Evolutionary conservation across 2,113 vertebrate species (phyloP), one percentile per base, ranked within the genome.

Genomic region (Atlantisia rogersi): DNA sequence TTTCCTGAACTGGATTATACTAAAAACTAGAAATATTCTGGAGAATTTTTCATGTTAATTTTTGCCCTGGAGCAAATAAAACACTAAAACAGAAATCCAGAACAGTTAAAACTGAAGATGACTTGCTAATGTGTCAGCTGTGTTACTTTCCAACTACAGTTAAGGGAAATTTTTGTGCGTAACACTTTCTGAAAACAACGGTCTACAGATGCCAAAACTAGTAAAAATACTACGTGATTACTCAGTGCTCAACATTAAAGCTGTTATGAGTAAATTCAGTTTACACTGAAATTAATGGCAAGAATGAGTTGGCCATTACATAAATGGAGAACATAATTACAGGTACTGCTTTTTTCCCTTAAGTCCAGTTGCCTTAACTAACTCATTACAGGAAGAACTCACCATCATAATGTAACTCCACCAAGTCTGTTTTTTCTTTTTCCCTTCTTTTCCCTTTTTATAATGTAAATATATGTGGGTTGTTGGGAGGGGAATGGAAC

Each of bases 401-500:
- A 87, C 86, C 78, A 95, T 96, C 91, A 97, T 93, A 94, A 96
- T 95, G 92, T 97, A 96, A 97, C 94, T 97, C 95, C 97, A 95
- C 97, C 96, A 97, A 97, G 97, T 96, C 89, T 97, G 37, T 86
- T 90, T 96, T 94, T 94, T 80, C 12, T 77, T 95, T 83, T 52
- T 35, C n/a, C 16, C 31, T 74, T 81, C 15, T 81, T 32, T 71
- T 79, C 25, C 28, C 24, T 90, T 91, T 77, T 93, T 94, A 29
- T 70, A 79, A 59, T 59, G 67, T 80, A 91, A 84, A 86, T 94
- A 62, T 73, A 5, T 24, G 7, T 90, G 53, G 25, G 78, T 52
- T 89, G n/a, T 93, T 96, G 76, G 58, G 48, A 96, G 58, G 74
- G 59, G 31, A 65, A 9, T 37, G n/a, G 70, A 91, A 56, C n/a